These are phyloP conservation scores for Drosophila nr. perissopoda DNA, from an alignment of 2,888 invertebrate species.

Conservation along the genomic window DNA sequence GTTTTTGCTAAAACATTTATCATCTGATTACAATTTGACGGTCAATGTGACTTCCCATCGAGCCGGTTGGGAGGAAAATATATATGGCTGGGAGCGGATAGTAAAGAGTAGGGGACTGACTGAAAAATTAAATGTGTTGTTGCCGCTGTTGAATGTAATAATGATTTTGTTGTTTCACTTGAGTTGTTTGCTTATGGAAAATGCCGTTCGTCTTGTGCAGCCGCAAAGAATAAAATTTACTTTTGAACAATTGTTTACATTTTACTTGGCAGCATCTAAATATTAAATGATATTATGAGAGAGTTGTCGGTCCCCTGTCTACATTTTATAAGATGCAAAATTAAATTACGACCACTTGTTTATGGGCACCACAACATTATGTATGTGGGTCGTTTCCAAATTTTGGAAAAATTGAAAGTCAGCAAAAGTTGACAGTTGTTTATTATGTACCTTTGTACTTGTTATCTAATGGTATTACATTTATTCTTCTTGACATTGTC, in stretches of 20 bases:
- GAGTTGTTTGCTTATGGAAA: conserved; percentile 51
- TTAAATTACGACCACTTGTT: conserved; percentile 56
- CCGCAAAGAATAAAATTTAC: conserved; percentile 61
- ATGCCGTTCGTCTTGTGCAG: conserved; percentile 16
- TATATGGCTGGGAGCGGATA: background rate
- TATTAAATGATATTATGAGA: conserved; percentile 60
- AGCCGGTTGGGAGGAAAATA: conserved; percentile 10
- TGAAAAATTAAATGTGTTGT: conserved; percentile 59
- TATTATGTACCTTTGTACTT: background rate
- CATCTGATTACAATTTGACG: conserved; percentile 79
- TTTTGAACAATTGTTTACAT: conserved; percentile 68
- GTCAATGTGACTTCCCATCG: conserved; percentile 61
- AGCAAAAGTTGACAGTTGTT: conserved; percentile 2
- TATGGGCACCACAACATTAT: conserved; percentile 27
- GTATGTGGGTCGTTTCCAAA: conserved; percentile 1
- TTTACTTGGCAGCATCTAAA: conserved; percentile 55
- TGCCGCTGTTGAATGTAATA: conserved; percentile 55
- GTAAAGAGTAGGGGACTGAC: background rate
- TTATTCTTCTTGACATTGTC: background rate
- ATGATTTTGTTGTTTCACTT: conserved; percentile 60
- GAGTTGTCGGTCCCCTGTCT: conserved; percentile 56
- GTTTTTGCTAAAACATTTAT: conserved; percentile 65
- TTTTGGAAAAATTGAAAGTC: background rate
- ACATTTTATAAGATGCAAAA: conserved; percentile 65
- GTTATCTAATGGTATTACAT: background rate